A percentile compares a stretch with the other conserved stretches of the same genome.
Conservation (phyloP, 2,113 vertebrate species). For the Amblyopsis rosae region DNA sequence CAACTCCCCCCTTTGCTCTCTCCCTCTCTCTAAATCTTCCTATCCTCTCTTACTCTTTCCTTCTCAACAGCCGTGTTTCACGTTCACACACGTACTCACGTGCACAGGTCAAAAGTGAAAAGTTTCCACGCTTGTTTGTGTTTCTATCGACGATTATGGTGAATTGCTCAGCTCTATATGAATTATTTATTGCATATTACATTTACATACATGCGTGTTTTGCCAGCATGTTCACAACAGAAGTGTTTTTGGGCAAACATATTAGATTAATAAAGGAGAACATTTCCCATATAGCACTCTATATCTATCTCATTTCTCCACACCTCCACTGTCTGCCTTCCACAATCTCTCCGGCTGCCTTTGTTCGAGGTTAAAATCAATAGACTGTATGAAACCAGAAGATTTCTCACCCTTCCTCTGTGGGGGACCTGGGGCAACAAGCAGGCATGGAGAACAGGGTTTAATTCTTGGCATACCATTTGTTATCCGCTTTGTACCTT, state of each 20-base stretch:
- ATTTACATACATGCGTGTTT: slow-evolving; percentile 4
- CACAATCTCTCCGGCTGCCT: slow-evolving; percentile 59
- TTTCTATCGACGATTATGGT: slow-evolving; percentile 1
- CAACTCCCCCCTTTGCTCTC: slow-evolving; percentile 58
- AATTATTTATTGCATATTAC: slow-evolving; percentile 34
- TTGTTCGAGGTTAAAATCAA: slow-evolving; percentile 70
- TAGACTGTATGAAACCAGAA: slow-evolving; percentile 68
- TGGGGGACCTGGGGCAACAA: slow-evolving; percentile 35
- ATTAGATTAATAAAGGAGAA: slow-evolving; percentile 43
- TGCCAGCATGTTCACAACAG: slow-evolving; percentile 24
- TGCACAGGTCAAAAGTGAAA: too few species aligned
- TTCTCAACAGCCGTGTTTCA: slow-evolving; percentile 33
- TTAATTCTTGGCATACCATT: slow-evolving; percentile 20
- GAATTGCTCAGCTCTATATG: slow-evolving; percentile 22
- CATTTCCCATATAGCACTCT: slow-evolving; percentile 33
- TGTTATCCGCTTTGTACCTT: background rate
- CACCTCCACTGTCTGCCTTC: slow-evolving; percentile 25
- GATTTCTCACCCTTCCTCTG: slow-evolving; percentile 61
- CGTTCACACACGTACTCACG: slow-evolving; percentile 21
- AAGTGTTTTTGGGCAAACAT: slow-evolving; percentile 6
- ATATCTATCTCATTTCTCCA: slow-evolving; percentile 55
- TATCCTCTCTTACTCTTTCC: slow-evolving; percentile 46
- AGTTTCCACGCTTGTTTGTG: too few species aligned
- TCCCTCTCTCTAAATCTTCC: slow-evolving; percentile 37
- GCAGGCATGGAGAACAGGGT: slow-evolving; percentile 18